A percentile compares a stretch with the other conserved stretches of the same genome.
phyloP scores from a whole-genome alignment of 2,888 invertebrate species.

The Erebia palarica region DNA sequence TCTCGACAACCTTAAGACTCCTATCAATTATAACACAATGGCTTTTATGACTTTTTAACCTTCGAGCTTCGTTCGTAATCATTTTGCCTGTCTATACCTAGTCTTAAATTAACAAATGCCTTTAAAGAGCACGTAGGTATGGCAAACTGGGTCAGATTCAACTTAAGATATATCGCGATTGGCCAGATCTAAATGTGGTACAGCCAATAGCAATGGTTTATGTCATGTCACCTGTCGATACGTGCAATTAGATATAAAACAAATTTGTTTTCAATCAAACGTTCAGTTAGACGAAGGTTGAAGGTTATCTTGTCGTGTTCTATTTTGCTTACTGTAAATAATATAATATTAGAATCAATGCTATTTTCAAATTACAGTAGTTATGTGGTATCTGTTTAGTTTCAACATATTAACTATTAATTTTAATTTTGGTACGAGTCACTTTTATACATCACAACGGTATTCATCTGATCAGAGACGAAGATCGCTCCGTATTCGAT shows the following conservation, averaged over 20 bases:
- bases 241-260: conserved; percentile 25
- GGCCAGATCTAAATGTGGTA: conserved; percentile 26
- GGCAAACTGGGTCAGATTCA: conserved; percentile 35
- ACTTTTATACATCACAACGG: too few species aligned
- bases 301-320: conserved; percentile 30
- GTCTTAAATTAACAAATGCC: conserved; percentile 24
- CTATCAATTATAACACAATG: neutral
- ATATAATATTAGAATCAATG: conserved; percentile 19
- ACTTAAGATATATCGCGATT: conserved; percentile 34
- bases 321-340: conserved; percentile 21
- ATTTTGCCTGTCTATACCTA: conserved; percentile 15
- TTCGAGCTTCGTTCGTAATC: conserved; percentile 19
- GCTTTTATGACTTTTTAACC: conserved; percentile 9
- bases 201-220: conserved; percentile 37
- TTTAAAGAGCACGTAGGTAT: conserved; percentile 38
- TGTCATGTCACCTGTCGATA: conserved; percentile 31
- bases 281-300: conserved; percentile 16
- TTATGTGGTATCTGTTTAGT: neutral
- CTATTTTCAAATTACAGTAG: conserved; percentile 1
- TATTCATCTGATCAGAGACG: too few species aligned
- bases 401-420: neutral
- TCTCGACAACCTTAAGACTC: neutral
- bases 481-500: too few species aligned
- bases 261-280: conserved; percentile 28
- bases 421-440: neutral